These are phyloP conservation scores for Orcinus orca DNA, from an alignment of 2,113 vertebrate genomes.

Conservation along the genomic window DNA sequence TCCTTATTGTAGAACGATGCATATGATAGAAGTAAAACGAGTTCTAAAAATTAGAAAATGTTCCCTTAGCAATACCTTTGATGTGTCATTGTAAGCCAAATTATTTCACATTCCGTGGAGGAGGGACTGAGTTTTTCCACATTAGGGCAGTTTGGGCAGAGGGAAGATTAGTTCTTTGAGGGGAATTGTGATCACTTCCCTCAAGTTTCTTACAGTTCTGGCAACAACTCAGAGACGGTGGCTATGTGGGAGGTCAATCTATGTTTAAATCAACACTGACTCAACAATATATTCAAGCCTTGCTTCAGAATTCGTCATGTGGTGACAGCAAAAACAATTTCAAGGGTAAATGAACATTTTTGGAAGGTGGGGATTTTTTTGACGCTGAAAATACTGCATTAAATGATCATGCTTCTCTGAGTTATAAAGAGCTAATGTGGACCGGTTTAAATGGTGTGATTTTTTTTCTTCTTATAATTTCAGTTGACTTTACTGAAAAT, in stretches of 20 bases:
- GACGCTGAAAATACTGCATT: background rate
- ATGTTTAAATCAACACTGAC: constrained; percentile 26
- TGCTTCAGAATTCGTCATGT: constrained; percentile 10
- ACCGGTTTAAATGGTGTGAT: background rate
- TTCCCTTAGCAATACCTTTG: background rate
- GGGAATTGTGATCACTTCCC: background rate
- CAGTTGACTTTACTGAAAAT: background rate
- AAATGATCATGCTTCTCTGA: background rate
- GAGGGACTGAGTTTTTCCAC: background rate
- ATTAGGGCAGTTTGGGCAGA: background rate
- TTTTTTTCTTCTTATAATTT: background rate
- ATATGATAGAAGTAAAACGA: background rate
- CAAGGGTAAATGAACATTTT: background rate
- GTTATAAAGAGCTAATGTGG: background rate
- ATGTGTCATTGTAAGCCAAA: background rate
- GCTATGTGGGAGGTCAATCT: background rate
- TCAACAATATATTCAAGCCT: background rate
- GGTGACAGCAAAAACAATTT: constrained; percentile 19
- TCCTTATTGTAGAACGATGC: background rate
- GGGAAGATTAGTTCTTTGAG: background rate
- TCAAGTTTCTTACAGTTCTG: background rate
- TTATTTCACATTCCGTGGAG: background rate
- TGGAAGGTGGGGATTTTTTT: background rate
- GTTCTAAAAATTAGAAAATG: background rate
- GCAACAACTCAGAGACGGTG: background rate